A percentile compares a stretch with the other conserved stretches of the same genome.
Evolutionary conservation across 2,113 vertebrate genomes (phyloP).

Genomic region (Gulo gulo): DNA sequence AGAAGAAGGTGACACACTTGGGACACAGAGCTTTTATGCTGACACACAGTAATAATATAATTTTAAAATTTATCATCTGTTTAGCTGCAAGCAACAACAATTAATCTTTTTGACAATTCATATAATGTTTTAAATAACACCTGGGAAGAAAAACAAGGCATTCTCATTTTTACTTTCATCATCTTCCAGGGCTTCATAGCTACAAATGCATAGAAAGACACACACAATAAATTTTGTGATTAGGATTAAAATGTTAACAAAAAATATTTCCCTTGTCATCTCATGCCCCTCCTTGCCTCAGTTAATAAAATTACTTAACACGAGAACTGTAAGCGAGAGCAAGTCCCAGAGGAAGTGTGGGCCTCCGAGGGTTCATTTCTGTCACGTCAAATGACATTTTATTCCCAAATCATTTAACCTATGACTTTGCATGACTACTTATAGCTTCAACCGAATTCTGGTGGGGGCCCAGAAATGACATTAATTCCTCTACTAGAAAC

Average conservation of each 20-base stretch:
- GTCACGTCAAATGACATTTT: conserved; percentile 83
- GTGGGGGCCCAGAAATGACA: conserved; percentile 42
- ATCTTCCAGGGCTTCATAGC: not conserved
- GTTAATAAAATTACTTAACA: conserved; percentile 88
- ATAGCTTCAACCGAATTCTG: conserved; percentile 64
- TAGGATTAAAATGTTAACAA: conserved; percentile 82
- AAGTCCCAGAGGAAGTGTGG: conserved; percentile 75
- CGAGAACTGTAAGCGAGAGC: conserved; percentile 76
- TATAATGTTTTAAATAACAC: conserved; percentile 79
- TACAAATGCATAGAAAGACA: conserved; percentile 66
- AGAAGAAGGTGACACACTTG: conserved; percentile 85
- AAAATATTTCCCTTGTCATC: conserved; percentile 74
- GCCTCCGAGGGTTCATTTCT: conserved; percentile 79
- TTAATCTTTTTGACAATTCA: conserved; percentile 84
- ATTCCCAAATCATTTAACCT: conserved; percentile 87
- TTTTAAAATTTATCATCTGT: conserved; percentile 88
- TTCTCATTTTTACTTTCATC: conserved; percentile 74
- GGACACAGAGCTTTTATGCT: conserved; percentile 84
- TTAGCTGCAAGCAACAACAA: conserved; percentile 83
- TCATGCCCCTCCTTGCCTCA: conserved; percentile 68
- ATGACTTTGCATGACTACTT: conserved; percentile 81
- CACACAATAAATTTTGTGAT: conserved; percentile 81
- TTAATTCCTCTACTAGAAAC: not conserved
- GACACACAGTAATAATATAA: conserved; percentile 84
- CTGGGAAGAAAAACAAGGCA: conserved; percentile 66